Evolutionary conservation across 1,140 invertebrate genomes (phyloP).

Genomic region (Trichonephila clavipes): DNA sequence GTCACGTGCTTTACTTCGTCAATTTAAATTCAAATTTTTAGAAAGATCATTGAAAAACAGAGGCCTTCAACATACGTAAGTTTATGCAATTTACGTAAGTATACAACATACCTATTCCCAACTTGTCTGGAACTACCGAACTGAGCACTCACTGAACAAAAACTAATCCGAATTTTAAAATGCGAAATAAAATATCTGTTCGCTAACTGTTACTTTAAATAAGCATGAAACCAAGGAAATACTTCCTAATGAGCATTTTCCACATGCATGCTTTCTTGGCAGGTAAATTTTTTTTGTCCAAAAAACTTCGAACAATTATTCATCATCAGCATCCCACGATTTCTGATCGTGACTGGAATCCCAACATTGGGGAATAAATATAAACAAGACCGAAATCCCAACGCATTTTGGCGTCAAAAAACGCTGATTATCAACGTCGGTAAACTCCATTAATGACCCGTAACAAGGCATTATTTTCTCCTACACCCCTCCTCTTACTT

Average conservation of each 20-base stretch:
- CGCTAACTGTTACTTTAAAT: background rate
- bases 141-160: no score
- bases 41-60: no score
- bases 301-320: conserved; percentile 32
- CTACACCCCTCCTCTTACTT: background rate
- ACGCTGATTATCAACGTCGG: conserved; percentile 68
- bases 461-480: conserved; percentile 70
- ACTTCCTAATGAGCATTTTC: conserved; percentile 52
- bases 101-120: no score
- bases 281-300: background rate
- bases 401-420: conserved; percentile 40
- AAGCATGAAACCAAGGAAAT: background rate
- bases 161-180: background rate
- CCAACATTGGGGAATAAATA: conserved; percentile 31
- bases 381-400: conserved; percentile 27
- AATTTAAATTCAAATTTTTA: no score
- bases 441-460: conserved; percentile 75
- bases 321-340: conserved; percentile 30
- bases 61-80: no score
- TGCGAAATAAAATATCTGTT: background rate
- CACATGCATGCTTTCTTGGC: conserved; percentile 38
- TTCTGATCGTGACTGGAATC: conserved; percentile 42
- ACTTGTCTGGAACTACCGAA: no score
- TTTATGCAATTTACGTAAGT: no score
- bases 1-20: no score